Percentiles rank a stretch among this genome's conserved stretches.
Evolutionary conservation across 1,140 invertebrate genomes (phyloP).

Genomic region (Neomicropteryx cornuta): DNA sequence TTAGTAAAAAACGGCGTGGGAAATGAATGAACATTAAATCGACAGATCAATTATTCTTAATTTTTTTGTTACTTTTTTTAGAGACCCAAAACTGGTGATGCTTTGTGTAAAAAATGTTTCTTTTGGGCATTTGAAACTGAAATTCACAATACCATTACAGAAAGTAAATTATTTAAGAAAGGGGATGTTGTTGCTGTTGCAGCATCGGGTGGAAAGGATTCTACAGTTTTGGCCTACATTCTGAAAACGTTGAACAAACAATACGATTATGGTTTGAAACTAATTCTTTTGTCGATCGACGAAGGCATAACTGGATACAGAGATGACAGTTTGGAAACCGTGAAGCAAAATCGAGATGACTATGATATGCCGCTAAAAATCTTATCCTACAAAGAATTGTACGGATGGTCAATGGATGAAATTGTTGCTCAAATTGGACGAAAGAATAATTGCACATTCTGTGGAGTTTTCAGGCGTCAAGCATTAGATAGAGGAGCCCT

Average conservation of each 20-base stretch:
- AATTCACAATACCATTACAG: conserved; percentile 87
- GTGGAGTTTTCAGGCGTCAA: conserved; percentile 93
- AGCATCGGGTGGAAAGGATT: conserved; percentile 98
- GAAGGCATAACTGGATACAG: conserved; percentile 98
- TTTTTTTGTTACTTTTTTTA: conserved; percentile 36
- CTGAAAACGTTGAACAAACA: conserved; percentile 87
- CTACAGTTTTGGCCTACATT: conserved; percentile 90
- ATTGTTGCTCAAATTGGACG: conserved; percentile 91
- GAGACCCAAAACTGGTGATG: conserved; percentile 84
- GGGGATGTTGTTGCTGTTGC: conserved; percentile 90
- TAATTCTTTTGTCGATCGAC: conserved; percentile 93
- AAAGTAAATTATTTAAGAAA: conserved; percentile 72
- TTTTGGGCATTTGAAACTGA: conserved; percentile 92
- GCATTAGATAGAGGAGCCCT: conserved; percentile 91
- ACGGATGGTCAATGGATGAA: conserved; percentile 99
- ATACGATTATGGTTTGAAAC: conserved; percentile 83
- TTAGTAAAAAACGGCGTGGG: conserved; percentile 5
- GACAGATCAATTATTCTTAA: not conserved
- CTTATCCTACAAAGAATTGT: conserved; percentile 94
- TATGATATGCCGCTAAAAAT: conserved; percentile 93
- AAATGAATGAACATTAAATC: conserved; percentile 5
- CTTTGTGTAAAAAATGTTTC: conserved; percentile 92
- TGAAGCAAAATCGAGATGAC: conserved; percentile 87
- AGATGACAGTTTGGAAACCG: conserved; percentile 96
- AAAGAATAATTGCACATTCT: conserved; percentile 99